Percentiles rank a stretch among this genome's conserved stretches.
These are phyloP conservation scores for Patella pellucida DNA, from an alignment of 2,888 invertebrate species.

Conservation along the genomic window DNA sequence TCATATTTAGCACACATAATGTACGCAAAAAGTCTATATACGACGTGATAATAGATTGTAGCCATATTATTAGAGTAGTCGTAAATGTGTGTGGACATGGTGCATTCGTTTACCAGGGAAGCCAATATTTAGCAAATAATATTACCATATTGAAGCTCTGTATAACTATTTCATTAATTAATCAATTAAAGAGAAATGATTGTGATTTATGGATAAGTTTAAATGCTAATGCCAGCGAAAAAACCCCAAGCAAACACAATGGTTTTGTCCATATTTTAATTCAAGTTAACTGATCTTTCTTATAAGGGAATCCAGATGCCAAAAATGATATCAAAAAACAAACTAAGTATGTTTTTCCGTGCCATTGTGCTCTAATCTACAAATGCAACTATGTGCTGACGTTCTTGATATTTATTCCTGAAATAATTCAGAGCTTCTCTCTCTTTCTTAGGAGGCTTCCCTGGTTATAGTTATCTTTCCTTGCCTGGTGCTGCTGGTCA, in stretches of 20 bases:
- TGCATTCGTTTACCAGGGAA: slow-evolving; percentile 30
- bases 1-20: not conserved
- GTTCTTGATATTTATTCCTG: too few species aligned
- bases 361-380: too few species aligned
- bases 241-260: not conserved
- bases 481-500: slow-evolving; percentile 72
- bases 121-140: slow-evolving; percentile 25
- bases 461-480: slow-evolving; percentile 73
- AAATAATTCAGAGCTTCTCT: too few species aligned
- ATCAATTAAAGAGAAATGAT: slow-evolving; percentile 6
- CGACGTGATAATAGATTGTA: too few species aligned
- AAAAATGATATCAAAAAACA: too few species aligned
- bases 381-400: too few species aligned
- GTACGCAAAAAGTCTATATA: not conserved
- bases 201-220: slow-evolving; percentile 10
- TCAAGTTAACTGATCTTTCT: not conserved
- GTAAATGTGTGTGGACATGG: slow-evolving; percentile 8
- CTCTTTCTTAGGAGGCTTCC: slow-evolving; percentile 68
- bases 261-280: not conserved
- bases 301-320: not conserved
- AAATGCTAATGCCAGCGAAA: slow-evolving; percentile 4
- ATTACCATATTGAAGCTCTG: slow-evolving; percentile 16
- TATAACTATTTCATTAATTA: not conserved
- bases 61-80: not conserved
- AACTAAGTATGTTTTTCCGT: too few species aligned